Evolutionary conservation across 2,888 invertebrate genomes (phyloP).

Genomic region (Thera britannica): DNA sequence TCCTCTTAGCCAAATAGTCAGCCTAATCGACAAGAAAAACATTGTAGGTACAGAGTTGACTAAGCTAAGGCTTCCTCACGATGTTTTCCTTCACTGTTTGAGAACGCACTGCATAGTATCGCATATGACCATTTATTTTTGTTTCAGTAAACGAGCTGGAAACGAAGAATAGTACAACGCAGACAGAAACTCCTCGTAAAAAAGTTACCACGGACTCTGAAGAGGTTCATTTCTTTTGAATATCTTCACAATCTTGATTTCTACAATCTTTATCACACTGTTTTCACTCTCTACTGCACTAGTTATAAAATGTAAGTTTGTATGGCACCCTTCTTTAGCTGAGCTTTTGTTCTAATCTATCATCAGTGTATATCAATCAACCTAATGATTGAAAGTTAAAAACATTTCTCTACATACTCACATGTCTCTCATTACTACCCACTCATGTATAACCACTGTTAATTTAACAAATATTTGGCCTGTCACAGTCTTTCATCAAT

Average conservation of each 20-base stretch:
- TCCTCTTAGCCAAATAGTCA: no score
- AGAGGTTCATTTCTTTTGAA: slow-evolving; percentile 60
- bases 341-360: background rate
- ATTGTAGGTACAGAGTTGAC: no score
- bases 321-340: slow-evolving; percentile 8
- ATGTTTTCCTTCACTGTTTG: no score
- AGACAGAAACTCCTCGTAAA: slow-evolving; percentile 71
- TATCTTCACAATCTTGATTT: slow-evolving; percentile 38
- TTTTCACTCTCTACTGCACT: slow-evolving; percentile 11
- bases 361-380: no score
- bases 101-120: no score
- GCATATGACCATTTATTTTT: slow-evolving; percentile 2
- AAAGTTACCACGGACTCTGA: slow-evolving; percentile 58
- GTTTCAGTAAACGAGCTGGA: slow-evolving; percentile 86
- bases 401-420: no score
- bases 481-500: no score
- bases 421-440: no score
- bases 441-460: background rate
- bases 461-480: no score
- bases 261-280: slow-evolving; percentile 4
- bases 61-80: no score
- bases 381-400: no score
- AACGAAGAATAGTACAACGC: slow-evolving; percentile 69
- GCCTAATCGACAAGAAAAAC: no score
- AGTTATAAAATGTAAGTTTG: slow-evolving; percentile 32